phyloP scores from a whole-genome alignment of 2,113 vertebrate genomes.

The Podocnemis expansa region DNA sequence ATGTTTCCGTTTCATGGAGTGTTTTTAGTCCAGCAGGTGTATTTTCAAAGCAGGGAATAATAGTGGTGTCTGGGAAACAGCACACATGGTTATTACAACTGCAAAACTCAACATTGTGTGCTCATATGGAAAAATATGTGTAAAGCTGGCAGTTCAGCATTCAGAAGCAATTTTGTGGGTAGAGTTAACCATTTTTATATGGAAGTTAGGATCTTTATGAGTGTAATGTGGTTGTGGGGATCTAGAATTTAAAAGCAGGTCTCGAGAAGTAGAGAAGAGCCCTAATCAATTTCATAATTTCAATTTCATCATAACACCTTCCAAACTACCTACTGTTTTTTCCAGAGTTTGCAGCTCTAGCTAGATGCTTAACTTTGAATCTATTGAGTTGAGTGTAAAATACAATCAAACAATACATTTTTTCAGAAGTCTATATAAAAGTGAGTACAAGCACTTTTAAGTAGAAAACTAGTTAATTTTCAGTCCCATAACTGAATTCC shows the following conservation, averaged over 20 bases:
- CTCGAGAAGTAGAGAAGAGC: background rate
- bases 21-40: background rate
- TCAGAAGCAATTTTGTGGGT: background rate
- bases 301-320: background rate
- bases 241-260: background rate
- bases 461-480: slow-evolving; percentile 70
- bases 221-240: background rate
- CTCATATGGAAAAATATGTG: background rate
- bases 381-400: background rate
- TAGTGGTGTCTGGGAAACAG: background rate
- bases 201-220: background rate
- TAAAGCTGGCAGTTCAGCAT: background rate
- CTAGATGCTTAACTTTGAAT: background rate
- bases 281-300: background rate
- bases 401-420: background rate
- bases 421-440: slow-evolving; percentile 45
- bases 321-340: background rate
- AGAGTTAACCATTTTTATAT: background rate
- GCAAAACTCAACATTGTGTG: background rate
- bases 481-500: slow-evolving; percentile 59
- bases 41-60: background rate
- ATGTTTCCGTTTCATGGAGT: fast-evolving
- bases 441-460: slow-evolving; percentile 59
- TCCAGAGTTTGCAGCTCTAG: background rate
- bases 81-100: background rate